Evolutionary conservation across 2,888 invertebrate genomes (phyloP).

Genomic region (Hirtodrosophila histrioides): DNA sequence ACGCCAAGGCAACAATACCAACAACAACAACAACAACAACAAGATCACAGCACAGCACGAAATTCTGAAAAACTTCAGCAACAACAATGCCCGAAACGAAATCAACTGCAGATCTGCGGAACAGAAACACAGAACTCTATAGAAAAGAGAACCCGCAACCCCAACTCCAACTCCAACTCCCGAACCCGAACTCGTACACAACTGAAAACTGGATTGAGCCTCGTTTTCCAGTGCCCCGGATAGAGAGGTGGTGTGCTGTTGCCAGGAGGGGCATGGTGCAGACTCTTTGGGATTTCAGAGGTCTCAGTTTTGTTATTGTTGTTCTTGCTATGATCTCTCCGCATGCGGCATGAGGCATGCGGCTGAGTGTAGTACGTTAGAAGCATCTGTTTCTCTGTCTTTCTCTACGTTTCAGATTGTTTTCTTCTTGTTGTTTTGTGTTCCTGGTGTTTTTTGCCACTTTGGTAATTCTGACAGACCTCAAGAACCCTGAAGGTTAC

Average conservation of each 20-base stretch:
- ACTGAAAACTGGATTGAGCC: constrained; percentile 74
- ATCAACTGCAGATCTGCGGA: constrained; percentile 75
- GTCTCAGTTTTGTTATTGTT: constrained; percentile 45
- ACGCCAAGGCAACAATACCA: constrained; percentile 27
- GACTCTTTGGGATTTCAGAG: constrained; percentile 75
- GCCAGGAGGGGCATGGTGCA: constrained; percentile 40
- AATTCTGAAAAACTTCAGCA: constrained; percentile 74
- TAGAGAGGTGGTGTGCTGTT: constrained; percentile 6
- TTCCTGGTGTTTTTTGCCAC: constrained; percentile 57
- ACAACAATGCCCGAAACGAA: constrained; percentile 54
- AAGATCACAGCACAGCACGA: constrained; percentile 67
- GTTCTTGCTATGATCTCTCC: constrained; percentile 71
- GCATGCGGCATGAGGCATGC: constrained; percentile 26
- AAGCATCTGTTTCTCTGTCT: constrained; percentile 73
- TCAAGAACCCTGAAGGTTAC: constrained; percentile 31
- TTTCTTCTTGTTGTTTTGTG: constrained; percentile 38
- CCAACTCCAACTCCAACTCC: neutral
- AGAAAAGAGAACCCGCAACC: constrained; percentile 24
- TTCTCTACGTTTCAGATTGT: constrained; percentile 46
- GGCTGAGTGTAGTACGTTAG: constrained; percentile 35
- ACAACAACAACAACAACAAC: constrained; percentile 21
- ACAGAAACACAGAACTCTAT: constrained; percentile 26
- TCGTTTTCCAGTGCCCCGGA: constrained; percentile 58
- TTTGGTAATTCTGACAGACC: constrained; percentile 50
- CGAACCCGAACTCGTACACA: neutral